Base-by-base conservation (phyloP, 35 echinoderm and acorn worm genomes). In the Ophioderma brevispina region DNA sequence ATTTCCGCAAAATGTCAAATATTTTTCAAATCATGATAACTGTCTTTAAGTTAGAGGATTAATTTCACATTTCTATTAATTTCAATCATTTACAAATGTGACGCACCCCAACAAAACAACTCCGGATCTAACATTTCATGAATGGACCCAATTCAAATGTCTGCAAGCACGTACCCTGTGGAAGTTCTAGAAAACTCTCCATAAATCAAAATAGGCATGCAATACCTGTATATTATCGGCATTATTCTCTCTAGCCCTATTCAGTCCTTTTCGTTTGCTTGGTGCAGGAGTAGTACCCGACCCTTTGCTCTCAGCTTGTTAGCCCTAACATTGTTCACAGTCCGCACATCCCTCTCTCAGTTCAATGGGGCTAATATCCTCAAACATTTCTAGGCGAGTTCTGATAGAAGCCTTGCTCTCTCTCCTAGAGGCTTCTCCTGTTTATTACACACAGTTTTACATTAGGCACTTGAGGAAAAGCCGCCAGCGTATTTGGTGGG, bases 291-390 rank as follows among this genome's bases (percentile, higher is more conserved):
- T 99, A 0, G 97, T 99, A 40, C 81, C 76, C 15, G 93, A 93
- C 10, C 93, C 97, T 8, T 88, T 95, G 18, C 55, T 84, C 64
- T 99, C 97, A 32, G 49, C 87, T 79, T 76, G 78, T 95, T 92
- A 23, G 93, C 93, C n/a, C 97, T 59, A 13, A 85, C 85, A 28
- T 85, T 86, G 82, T 95, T 99, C 1, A 99, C 49, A 4, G 93
- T 88, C 40, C 82, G 78, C 25, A 99, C 78, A 33, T 99, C 97
- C n/a, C n/a, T n/a, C n/a, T n/a, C n/a, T n/a, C n/a, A n/a, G n/a
- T n/a, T n/a, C n/a, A n/a, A n/a, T n/a, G n/a, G n/a, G 89, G 43
- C 93, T 95, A 33, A 99, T 95, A 41, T 99, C 93, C 17, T 88
- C 70, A 79, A 99, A 99, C 43, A n/a, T 92, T 90, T 42, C 85